A percentile compares a stretch with the other conserved stretches of the same genome.
Conservation (phyloP, 2,797 vertebrate genomes). For the Eospalax fontanierii region DNA sequence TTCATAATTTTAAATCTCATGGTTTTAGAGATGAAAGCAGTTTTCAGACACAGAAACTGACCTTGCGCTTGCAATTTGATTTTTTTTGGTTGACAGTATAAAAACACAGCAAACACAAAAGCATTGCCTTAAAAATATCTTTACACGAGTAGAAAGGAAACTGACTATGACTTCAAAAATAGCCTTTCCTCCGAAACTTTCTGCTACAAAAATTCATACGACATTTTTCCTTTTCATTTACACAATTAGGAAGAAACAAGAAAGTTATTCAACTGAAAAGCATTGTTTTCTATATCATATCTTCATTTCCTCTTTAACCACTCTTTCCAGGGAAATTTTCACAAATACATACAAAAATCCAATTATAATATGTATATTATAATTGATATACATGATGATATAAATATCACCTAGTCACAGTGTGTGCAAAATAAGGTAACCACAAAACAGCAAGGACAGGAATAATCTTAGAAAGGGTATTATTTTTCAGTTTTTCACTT, state of each 20-base stretch:
- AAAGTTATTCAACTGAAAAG: slow-evolving; percentile 61
- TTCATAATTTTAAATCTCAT: slow-evolving; percentile 72
- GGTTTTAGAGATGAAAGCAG: slow-evolving; percentile 74
- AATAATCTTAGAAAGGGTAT: not conserved
- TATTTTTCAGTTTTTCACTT: not conserved
- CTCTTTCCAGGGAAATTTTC: slow-evolving; percentile 36
- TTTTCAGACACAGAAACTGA: slow-evolving; percentile 70
- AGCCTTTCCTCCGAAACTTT: slow-evolving; percentile 58
- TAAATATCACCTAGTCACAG: not conserved
- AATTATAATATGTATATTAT: slow-evolving; percentile 4
- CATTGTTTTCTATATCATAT: not conserved
- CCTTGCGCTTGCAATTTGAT: slow-evolving; percentile 74
- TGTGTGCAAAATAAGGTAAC: not conserved
- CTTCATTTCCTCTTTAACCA: not conserved
- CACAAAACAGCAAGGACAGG: accelerated
- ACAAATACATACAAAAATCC: not conserved
- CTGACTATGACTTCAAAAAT: slow-evolving; percentile 62
- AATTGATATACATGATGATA: too few species aligned
- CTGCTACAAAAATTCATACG: not conserved
- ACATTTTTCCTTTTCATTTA: slow-evolving; percentile 52
- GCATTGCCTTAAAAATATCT: slow-evolving; percentile 67
- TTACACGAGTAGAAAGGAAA: slow-evolving; percentile 70
- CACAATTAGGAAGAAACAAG: slow-evolving; percentile 29
- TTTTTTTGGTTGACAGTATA: slow-evolving; percentile 68
- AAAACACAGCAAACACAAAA: slow-evolving; percentile 62